Evolutionary conservation across 2,797 vertebrate genomes (phyloP).

Genomic region (Bucorvus abyssinicus): DNA sequence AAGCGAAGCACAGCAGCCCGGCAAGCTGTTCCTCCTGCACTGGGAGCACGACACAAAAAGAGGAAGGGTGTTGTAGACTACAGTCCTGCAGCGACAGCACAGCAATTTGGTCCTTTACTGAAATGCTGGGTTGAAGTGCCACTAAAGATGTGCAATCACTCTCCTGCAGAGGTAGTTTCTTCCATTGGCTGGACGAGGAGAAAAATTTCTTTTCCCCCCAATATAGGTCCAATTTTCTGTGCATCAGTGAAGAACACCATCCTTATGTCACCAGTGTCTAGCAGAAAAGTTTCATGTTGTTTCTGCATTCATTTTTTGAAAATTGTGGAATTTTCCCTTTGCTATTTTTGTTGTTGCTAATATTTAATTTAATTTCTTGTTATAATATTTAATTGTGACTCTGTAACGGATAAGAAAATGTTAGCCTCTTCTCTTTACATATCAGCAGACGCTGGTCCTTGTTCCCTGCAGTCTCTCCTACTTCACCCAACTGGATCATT

Average conservation of each 20-base stretch:
- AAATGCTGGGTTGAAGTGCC: neutral
- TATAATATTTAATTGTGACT: neutral
- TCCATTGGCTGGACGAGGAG: neutral
- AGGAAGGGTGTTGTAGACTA: neutral
- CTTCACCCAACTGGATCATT: neutral
- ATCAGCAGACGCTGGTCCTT: neutral
- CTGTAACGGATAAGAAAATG: neutral
- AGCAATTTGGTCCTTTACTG: neutral
- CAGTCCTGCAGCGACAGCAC: neutral
- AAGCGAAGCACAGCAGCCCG: fast-evolving
- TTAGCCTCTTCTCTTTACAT: neutral
- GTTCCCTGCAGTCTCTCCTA: neutral
- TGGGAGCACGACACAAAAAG: neutral
- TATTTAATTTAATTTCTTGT: too few species aligned
- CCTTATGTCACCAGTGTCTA: neutral
- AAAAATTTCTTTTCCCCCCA: neutral
- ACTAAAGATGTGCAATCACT: neutral
- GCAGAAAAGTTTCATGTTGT: neutral
- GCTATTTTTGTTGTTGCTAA: neutral
- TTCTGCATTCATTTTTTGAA: neutral
- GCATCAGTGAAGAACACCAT: neutral
- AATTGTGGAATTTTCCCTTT: neutral
- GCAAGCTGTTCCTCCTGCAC: neutral
- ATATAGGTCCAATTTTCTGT: neutral
- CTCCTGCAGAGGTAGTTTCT: neutral